Percentiles rank a stretch among this genome's conserved stretches.
Evolutionary conservation across 2,888 invertebrate genomes (phyloP).

Genomic region (Pyrgus malvae): DNA sequence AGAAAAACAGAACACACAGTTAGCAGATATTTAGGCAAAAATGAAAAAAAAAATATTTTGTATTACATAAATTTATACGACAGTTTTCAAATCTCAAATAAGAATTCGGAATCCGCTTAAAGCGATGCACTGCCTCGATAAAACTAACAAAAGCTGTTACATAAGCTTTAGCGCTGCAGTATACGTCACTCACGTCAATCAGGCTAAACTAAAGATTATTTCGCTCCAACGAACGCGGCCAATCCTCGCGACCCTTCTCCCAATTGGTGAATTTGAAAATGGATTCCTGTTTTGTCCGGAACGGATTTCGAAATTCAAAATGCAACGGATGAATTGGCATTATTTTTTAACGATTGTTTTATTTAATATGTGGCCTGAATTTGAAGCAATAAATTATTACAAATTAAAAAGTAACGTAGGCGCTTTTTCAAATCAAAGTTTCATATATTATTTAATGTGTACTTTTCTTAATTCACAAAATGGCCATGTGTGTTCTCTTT

Average conservation of each 20-base stretch:
- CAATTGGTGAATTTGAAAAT: constrained; percentile 78
- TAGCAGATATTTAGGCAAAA: no score
- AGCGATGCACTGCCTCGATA: constrained; percentile 12
- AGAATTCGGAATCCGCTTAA: constrained; percentile 3
- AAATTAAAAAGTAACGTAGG: no score
- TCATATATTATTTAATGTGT: no score
- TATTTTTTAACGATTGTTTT: constrained; percentile 7
- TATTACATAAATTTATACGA: no score
- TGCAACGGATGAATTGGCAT: background rate
- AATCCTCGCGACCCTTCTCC: constrained; percentile 72
- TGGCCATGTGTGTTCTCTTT: no score
- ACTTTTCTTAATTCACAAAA: no score
- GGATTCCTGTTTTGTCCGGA: constrained; percentile 76
- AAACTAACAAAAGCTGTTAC: constrained; percentile 18
- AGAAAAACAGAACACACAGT: no score
- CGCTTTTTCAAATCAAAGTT: no score
- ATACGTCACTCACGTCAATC: constrained; percentile 54
- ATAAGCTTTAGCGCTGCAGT: constrained; percentile 34
- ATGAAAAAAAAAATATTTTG: no score
- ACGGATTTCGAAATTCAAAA: constrained; percentile 42
- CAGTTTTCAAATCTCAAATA: background rate
- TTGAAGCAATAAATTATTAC: no score
- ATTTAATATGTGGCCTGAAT: background rate
- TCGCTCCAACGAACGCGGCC: constrained; percentile 66
- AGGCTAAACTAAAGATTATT: constrained; percentile 60